Percentiles rank a stretch among this genome's conserved stretches.
phyloP scores from a whole-genome alignment of 2,797 vertebrate genomes.

The Percopsis omiscomaycus region DNA sequence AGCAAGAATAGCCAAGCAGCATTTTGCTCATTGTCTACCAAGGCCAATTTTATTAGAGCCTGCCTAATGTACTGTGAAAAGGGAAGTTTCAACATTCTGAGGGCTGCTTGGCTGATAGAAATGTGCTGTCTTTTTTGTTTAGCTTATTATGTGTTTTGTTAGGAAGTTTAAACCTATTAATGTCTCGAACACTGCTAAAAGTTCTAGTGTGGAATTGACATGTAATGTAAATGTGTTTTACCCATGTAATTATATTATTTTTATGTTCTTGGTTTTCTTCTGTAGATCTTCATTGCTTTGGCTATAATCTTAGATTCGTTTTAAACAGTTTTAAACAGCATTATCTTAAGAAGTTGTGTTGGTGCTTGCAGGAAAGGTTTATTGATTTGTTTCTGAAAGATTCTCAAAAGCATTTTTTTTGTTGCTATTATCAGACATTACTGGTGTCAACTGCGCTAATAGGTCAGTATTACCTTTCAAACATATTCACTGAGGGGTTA shows the following conservation, averaged over 20 bases:
- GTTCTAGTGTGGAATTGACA: too few species aligned
- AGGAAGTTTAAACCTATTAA: too few species aligned
- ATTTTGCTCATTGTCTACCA: conserved; percentile 15
- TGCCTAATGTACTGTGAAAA: conserved; percentile 10
- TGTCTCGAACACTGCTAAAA: too few species aligned
- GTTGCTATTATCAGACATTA: conserved; percentile 4
- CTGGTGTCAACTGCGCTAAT: neutral
- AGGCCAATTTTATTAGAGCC: conserved; percentile 23
- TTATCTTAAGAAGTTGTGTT: neutral
- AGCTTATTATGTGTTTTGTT: neutral
- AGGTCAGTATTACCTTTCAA: conserved; percentile 32
- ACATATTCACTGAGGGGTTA: conserved; percentile 30
- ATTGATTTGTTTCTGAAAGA: conserved; percentile 3
- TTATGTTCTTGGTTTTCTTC: too few species aligned
- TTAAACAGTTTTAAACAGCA: neutral
- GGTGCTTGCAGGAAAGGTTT: neutral
- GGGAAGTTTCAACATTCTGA: conserved; percentile 8
- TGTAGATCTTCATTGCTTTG: too few species aligned
- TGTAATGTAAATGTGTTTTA: too few species aligned
- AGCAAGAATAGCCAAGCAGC: conserved; percentile 23
- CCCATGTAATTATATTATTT: too few species aligned
- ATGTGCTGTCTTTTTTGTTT: neutral
- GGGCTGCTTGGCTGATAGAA: neutral
- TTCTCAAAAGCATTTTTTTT: conserved; percentile 4
- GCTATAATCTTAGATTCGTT: too few species aligned